A percentile compares a stretch with the other conserved stretches of the same genome.
Evolutionary conservation across 1,140 invertebrate species (phyloP).

Genomic region (Armadillidium nasatum): DNA sequence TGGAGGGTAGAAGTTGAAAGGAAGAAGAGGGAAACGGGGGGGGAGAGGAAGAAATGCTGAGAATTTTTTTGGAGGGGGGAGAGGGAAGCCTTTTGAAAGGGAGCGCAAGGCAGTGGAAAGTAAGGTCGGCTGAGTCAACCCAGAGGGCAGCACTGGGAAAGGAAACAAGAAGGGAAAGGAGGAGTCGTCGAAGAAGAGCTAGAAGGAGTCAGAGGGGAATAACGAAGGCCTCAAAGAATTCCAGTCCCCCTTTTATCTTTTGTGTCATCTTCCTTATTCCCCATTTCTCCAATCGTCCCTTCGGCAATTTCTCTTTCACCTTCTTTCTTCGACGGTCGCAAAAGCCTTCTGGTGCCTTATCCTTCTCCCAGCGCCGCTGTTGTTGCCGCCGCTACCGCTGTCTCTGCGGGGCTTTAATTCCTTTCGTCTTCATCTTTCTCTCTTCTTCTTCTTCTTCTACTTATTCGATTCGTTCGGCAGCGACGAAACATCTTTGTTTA

Average conservation of each 20-base stretch:
- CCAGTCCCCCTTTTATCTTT: neutral
- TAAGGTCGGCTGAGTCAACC: neutral
- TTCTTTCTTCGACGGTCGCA: too few relatives aligned
- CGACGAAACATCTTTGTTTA: constrained; percentile 9
- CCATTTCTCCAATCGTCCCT: neutral
- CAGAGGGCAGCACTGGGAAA: constrained; percentile 4
- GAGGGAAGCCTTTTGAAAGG: neutral
- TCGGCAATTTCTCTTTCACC: neutral
- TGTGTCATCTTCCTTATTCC: neutral
- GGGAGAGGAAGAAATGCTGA: neutral
- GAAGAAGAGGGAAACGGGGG: neutral
- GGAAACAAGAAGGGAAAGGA: neutral
- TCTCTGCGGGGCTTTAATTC: constrained; percentile 8
- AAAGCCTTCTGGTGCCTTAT: neutral
- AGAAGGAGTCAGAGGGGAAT: neutral
- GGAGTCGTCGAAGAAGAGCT: neutral
- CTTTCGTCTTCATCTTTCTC: neutral
- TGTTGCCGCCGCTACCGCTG: neutral
- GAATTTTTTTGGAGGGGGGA: neutral
- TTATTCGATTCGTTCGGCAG: neutral
- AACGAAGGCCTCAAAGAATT: constrained; percentile 1
- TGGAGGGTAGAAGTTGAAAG: constrained; percentile 7
- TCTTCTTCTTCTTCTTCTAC: neutral
- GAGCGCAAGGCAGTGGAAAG: neutral
- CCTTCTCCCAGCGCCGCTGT: too few relatives aligned